These are phyloP conservation scores for Diarsia mendica DNA, from an alignment of 2,888 invertebrate genomes.

Conservation along the genomic window DNA sequence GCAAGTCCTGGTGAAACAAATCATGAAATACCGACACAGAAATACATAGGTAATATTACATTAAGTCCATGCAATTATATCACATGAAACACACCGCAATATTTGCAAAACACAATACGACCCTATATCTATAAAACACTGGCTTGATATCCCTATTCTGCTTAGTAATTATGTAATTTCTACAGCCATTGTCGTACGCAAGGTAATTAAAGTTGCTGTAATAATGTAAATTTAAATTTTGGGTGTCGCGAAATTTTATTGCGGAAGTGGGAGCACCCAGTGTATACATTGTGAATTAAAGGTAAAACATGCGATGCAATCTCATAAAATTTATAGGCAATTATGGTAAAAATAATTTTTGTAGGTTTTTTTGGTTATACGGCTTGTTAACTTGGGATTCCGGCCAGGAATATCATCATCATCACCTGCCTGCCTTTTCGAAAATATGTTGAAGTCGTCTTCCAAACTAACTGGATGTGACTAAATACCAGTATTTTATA, in stretches of 20 bases:
- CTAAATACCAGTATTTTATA: no score
- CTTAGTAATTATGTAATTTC: constrained; percentile 47
- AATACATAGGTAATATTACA: constrained; percentile 4
- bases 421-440: no score
- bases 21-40: not conserved
- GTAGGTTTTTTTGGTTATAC: not conserved
- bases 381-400: no score
- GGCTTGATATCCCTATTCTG: constrained; percentile 26
- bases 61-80: constrained; percentile 4
- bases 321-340: constrained; percentile 29
- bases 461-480: no score
- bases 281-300: constrained; percentile 46
- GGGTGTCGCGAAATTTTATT: constrained; percentile 27
- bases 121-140: constrained; percentile 4
- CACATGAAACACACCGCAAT: constrained; percentile 24
- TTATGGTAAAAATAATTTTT: constrained; percentile 22
- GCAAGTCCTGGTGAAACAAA: not conserved
- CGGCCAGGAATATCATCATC: no score
- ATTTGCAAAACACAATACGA: constrained; percentile 35
- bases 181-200: constrained; percentile 43
- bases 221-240: constrained; percentile 54
- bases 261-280: constrained; percentile 19
- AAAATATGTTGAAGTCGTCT: no score
- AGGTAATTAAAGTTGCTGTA: constrained; percentile 53
- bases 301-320: constrained; percentile 32